These are phyloP conservation scores for Lepilemur septentrionalis DNA, from an alignment of 2,797 vertebrate genomes.

Conservation along the genomic window DNA sequence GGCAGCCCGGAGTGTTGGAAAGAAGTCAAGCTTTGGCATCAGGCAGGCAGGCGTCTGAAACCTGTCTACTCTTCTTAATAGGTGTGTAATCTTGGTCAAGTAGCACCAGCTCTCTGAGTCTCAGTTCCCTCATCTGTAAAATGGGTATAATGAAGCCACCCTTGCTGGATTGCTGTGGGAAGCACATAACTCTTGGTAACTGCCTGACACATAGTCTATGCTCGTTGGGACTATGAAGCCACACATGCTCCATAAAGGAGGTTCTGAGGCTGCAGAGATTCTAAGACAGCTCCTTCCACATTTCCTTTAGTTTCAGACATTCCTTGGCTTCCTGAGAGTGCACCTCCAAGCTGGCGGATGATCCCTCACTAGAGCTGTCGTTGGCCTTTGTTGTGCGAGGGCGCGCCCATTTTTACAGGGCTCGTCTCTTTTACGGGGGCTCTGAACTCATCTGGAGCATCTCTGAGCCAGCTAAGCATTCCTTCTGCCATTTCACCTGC, in stretches of 20 bases:
- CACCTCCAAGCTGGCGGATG: not conserved
- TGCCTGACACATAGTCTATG: not conserved
- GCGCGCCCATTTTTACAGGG: not conserved
- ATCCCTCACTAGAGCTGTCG: not conserved
- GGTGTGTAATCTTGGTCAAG: not conserved
- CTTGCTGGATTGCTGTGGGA: not conserved
- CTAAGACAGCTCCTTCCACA: no score
- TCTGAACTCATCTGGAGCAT: not conserved
- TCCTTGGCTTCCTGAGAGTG: not conserved
- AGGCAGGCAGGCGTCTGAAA: not conserved
- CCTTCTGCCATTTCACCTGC: not conserved
- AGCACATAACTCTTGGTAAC: not conserved
- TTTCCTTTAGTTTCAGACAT: not conserved
- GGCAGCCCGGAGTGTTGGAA: not conserved
- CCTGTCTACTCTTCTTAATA: not conserved
- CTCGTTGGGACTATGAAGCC: not conserved
- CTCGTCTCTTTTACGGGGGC: fast-evolving
- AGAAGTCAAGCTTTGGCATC: not conserved
- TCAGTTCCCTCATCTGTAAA: not conserved
- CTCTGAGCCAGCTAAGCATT: not conserved
- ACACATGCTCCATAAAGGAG: not conserved
- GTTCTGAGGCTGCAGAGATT: not conserved
- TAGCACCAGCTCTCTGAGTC: not conserved
- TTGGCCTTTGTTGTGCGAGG: not conserved
- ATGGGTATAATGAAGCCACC: not conserved